phyloP scores from a whole-genome alignment of 2,113 vertebrate species.

The Colaptes auratus region DNA sequence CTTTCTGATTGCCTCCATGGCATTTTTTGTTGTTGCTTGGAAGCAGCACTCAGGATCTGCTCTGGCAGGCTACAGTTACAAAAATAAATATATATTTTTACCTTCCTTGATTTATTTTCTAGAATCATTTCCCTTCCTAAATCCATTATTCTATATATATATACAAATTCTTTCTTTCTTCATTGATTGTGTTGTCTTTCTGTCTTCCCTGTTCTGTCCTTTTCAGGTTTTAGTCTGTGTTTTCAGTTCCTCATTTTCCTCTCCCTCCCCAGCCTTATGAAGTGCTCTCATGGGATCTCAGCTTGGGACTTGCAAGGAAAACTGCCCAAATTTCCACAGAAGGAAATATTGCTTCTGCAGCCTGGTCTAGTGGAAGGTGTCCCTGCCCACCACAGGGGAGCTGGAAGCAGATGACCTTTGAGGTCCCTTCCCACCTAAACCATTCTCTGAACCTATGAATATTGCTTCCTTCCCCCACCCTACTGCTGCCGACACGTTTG shows the following conservation, averaged over 20 bases:
- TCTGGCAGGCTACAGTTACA: neutral
- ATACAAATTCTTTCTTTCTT: neutral
- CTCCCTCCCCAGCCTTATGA: neutral
- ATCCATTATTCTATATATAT: neutral
- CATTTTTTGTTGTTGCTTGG: neutral
- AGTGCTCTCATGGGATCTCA: neutral
- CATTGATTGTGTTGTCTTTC: neutral
- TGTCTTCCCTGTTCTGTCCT: neutral
- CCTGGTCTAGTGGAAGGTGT: neutral
- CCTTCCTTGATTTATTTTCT: neutral
- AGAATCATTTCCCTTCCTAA: neutral
- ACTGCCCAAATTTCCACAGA: neutral
- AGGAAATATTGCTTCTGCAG: neutral
- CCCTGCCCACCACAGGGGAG: too few species aligned
- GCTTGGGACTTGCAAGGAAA: neutral
- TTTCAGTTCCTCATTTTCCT: neutral
- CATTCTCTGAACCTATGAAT: too few species aligned
- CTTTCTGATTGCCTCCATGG: neutral
- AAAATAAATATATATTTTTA: too few species aligned
- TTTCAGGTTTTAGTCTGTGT: neutral
- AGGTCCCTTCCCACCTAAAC: too few species aligned
- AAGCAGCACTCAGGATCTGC: neutral
- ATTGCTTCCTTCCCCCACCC: neutral
- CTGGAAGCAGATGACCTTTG: too few species aligned
- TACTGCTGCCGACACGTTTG: slow-evolving; percentile 6